A percentile compares a stretch with the other conserved stretches of the same genome.
Conservation (phyloP, 2,797 vertebrate genomes). For the Aplochiton taeniatus region DNA sequence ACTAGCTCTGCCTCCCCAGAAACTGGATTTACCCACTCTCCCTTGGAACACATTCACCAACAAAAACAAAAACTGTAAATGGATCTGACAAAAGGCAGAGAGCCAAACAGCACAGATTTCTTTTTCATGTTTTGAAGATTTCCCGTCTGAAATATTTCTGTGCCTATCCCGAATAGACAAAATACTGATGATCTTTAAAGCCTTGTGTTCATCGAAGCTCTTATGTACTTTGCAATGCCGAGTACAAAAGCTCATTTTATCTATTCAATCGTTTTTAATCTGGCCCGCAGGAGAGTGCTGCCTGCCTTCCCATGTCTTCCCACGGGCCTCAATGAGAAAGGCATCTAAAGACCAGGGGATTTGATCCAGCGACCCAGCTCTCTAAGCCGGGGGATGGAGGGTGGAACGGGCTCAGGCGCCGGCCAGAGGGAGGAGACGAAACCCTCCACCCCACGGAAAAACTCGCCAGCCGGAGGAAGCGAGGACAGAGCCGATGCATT, state of each 20-base stretch:
- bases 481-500: conserved; percentile 7
- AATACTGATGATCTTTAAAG: not conserved
- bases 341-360: conserved; percentile 24
- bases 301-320: conserved; percentile 59
- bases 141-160: conserved; percentile 1
- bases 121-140: not conserved
- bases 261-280: conserved; percentile 43
- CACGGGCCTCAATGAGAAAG: conserved; percentile 47
- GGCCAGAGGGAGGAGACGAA: conserved; percentile 66
- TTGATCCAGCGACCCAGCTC: conserved; percentile 16
- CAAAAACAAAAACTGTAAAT: not conserved
- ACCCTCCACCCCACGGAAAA: conserved; percentile 60
- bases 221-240: not conserved
- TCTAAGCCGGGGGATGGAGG: conserved; percentile 70
- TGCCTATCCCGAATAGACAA: not conserved
- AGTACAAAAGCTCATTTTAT: conserved; percentile 12
- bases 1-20: not conserved
- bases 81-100: not conserved
- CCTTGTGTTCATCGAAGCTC: not conserved
- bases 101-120: too few species aligned
- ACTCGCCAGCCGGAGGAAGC: conserved; percentile 28
- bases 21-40: conserved; percentile 1
- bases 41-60: not conserved
- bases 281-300: conserved; percentile 73
- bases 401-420: conserved; percentile 10